Evolutionary conservation across 2,113 vertebrate genomes (phyloP), one percentile per base, ranked within the genome.

Genomic region (Sorex araneus): DNA sequence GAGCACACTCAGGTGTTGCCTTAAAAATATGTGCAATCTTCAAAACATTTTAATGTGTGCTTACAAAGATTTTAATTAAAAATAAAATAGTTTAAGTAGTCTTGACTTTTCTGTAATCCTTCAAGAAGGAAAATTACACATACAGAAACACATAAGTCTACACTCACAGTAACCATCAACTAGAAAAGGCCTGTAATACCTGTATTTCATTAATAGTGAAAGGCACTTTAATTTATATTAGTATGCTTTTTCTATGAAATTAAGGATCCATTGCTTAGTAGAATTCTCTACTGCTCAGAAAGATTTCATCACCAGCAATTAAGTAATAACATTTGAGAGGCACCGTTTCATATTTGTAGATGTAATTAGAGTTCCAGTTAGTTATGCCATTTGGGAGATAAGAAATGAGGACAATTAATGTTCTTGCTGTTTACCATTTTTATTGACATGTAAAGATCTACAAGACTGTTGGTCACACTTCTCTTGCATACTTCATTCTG

Each of bases 161-260:
- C 7, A 66, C 15, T 16, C 2, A 54, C 71, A 63, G 3, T 34
- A 70, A 6, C 16, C 7, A 87, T 81, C 15, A 57, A 8, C 0
- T 75, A 3, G 13, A 13, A 75, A 90, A 70, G 27, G 66, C 10
- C 43, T 79, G 6, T 28, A 30, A 47, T 73, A 36, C 57, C 23
- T 64, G 10, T 5, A 73, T 93, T 75, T 90, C 43, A 63, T 0
- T 0, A 63, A 45, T 16, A 84, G 11, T 45, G 23, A 34, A 4
- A 95, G 73, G 8, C 40, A 80, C 4, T 34, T 69, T 45, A 45
- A 57, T 21, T 64, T 12, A 12, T 40, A 74, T 36, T 36, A 11
- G 32, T 64, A 64, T 50, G 47, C 10, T 69, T 79, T 54, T 75
- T 69, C 23, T 69, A 40, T 81, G 19, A 95, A 60, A 85, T 16